Conservation (phyloP, 2,888 invertebrate species). For the Pantelozetes paolii region DNA sequence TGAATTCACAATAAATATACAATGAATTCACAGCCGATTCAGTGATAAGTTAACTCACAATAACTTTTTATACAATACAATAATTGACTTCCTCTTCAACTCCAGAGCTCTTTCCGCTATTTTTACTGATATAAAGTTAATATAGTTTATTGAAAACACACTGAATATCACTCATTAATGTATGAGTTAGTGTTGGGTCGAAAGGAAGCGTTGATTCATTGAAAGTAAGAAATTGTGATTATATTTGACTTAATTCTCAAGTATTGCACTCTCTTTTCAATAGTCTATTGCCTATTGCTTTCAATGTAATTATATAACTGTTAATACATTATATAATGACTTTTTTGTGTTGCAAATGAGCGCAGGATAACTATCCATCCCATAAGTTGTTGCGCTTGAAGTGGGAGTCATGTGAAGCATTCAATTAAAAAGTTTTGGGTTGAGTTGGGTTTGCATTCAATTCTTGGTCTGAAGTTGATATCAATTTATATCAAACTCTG, state of each 20-base stretch:
- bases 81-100: constrained; percentile 8
- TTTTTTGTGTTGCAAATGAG: background rate
- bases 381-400: background rate
- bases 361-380: background rate
- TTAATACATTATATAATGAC: background rate
- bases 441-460: background rate
- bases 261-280: background rate
- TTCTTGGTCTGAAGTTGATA: too few relatives aligned
- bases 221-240: constrained; percentile 17
- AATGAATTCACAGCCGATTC: background rate
- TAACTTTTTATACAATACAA: background rate
- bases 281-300: background rate
- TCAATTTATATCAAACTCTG: too few relatives aligned
- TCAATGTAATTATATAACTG: background rate
- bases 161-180: background rate
- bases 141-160: background rate
- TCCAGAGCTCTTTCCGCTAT: background rate
- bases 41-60: background rate
- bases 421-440: background rate
- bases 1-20: background rate
- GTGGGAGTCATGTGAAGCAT: background rate
- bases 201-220: constrained; percentile 24
- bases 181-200: background rate
- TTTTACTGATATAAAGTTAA: background rate
- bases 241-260: background rate